Base-by-base conservation (phyloP, 2,113 vertebrate species). In the Podilymbus podiceps region DNA sequence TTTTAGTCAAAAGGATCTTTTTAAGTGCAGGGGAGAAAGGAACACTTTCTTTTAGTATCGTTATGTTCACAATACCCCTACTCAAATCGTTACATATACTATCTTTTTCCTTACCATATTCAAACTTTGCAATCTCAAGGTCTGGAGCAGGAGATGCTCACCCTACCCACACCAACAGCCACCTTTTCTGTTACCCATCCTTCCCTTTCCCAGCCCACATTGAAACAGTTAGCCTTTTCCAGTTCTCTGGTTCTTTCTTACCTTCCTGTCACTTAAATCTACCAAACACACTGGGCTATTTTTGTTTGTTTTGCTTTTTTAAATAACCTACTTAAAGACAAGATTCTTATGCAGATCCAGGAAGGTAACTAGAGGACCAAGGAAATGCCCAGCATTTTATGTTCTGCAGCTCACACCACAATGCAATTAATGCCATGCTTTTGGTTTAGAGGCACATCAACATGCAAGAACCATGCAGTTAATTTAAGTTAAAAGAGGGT, bases 1-100 rank as follows among this genome's bases (percentile, higher is more conserved):
- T 95, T 96, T 83, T 77, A 13, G 67, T 94, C 55, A 88, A 95
- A 95, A 89, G 50, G 30, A 3, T 82, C 89, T 85, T 95, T 94
- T 85, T 58, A 96, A 73, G 42, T 27, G 20, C 35, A 46, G 17
- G 8, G 30, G 42, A 55, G 18, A 92, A 93, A 91, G 30, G 27
- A 92, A 93, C 31, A 93, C 8, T 68, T 63, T 53, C 56, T 0
- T 1, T 84, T 4, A 46, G 28, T 50, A 73, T 38, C 1, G 0
- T 56, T 60, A 59, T 13, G 19, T 46, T 73, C 73, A 81, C 69
- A 81, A 75, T 60, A 52, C 16, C 30, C 17, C 68, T 52, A 47
- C 83, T 92, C 80, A 89, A 85, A 92, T 62, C 46, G 30, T 79
- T 49, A 47, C 9, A 15, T 11, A 15, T 17, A 15, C 12, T 42